Percentiles rank a stretch among this genome's conserved stretches.
These are phyloP conservation scores for Actias luna DNA, from an alignment of 2,888 invertebrate genomes.

Conservation along the genomic window DNA sequence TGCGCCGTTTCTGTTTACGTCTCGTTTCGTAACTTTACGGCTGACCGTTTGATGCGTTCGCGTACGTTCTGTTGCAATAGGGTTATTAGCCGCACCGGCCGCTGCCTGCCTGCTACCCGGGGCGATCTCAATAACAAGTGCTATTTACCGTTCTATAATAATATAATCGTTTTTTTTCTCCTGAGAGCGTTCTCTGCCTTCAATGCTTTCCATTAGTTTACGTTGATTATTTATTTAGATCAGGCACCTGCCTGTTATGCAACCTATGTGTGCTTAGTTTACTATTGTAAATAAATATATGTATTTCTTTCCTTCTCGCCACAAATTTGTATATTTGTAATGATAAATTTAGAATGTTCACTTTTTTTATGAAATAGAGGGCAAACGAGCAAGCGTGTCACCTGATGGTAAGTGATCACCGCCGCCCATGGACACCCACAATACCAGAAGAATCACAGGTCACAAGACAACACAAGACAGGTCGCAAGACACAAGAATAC, in stretches of 20 bases:
- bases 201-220: conserved; percentile 48
- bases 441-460: no score
- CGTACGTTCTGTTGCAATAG: conserved; percentile 63
- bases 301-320: background rate
- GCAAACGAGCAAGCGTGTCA: no score
- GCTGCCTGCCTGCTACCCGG: conserved; percentile 44
- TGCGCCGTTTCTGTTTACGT: conserved; percentile 74
- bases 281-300: background rate
- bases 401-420: no score
- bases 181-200: conserved; percentile 28
- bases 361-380: no score
- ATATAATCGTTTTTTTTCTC: conserved; percentile 36
- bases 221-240: conserved; percentile 42
- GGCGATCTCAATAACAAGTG: conserved; percentile 53
- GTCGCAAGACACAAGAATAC: no score
- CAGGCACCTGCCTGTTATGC: conserved; percentile 1
- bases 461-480: no score
- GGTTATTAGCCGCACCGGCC: conserved; percentile 64
- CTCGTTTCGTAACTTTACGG: conserved; percentile 78
- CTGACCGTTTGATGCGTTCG: conserved; percentile 60
- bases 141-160: conserved; percentile 38
- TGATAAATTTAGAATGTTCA: no score
- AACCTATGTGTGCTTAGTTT: background rate
- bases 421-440: no score
- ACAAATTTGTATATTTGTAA: no score